phyloP scores from a whole-genome alignment of 2,888 invertebrate genomes.

The Ashinkailepas kermadecensis region DNA sequence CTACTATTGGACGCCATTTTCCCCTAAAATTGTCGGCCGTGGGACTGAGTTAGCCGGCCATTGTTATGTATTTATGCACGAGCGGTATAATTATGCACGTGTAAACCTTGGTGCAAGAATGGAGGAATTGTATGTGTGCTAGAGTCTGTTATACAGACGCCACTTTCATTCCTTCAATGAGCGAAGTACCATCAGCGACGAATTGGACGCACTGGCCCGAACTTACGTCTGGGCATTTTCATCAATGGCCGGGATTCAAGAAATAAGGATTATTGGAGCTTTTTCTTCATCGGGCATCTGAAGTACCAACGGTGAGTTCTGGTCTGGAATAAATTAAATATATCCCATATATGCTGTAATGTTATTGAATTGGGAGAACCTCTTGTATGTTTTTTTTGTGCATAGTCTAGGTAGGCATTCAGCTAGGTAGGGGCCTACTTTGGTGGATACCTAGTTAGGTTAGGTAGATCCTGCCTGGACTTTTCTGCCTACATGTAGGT shows the following conservation, averaged over 20 bases:
- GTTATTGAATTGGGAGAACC: no score
- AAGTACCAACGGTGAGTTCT: background rate
- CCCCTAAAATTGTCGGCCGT: slow-evolving; percentile 6
- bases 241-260: slow-evolving; percentile 8
- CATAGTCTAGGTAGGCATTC: no score
- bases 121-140: background rate
- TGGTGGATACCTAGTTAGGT: no score
- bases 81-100: background rate
- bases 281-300: background rate
- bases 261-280: background rate
- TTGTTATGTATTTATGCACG: slow-evolving; percentile 12
- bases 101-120: background rate
- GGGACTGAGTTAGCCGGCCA: background rate
- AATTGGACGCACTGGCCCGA: background rate
- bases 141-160: background rate
- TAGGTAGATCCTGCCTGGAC: no score
- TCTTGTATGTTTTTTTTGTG: no score
- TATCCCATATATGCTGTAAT: no score
- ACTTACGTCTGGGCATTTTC: background rate
- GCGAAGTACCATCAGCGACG: background rate
- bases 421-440: no score
- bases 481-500: no score
- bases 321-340: no score
- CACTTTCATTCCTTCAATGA: background rate
- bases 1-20: slow-evolving; percentile 22